A percentile compares a stretch with the other conserved stretches of the same genome.
Conservation (phyloP, 2,888 invertebrate genomes). For the Macrophya alboannulata region DNA sequence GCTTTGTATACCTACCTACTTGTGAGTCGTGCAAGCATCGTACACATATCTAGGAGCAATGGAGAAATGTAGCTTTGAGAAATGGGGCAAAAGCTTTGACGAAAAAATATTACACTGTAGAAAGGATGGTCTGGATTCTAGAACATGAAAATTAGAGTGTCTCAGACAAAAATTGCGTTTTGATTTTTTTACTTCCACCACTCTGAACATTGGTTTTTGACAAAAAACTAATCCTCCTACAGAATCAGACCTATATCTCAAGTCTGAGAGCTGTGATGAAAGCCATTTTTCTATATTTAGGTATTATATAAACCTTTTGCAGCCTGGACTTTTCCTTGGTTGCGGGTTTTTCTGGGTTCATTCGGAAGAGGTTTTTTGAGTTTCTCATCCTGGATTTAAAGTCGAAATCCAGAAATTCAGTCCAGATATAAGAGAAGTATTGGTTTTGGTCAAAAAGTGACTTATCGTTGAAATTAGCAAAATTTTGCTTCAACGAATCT, state of each 20-base stretch:
- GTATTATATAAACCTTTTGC: too few species aligned
- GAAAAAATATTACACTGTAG: not conserved
- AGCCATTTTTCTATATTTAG: too few species aligned
- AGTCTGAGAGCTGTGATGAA: not conserved
- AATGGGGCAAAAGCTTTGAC: constrained; percentile 4
- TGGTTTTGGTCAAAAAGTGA: too few species aligned
- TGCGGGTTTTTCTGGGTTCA: not conserved
- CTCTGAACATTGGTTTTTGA: not conserved
- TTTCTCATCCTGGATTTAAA: too few species aligned
- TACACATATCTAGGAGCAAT: not conserved
- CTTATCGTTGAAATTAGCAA: too few species aligned
- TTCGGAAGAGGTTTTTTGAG: not conserved
- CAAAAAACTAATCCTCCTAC: not conserved
- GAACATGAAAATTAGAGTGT: too few species aligned
- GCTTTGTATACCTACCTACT: not conserved
- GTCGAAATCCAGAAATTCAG: not conserved
- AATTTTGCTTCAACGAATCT: too few species aligned
- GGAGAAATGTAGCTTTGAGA: not conserved
- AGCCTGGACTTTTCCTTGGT: not conserved
- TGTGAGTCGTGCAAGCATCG: not conserved
- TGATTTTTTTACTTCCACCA: not conserved
- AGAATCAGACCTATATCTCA: too few species aligned
- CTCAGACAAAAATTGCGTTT: too few species aligned
- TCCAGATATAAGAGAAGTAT: too few species aligned
- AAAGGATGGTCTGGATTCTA: too few species aligned